Evolutionary conservation across 23 tunicate species (phyloP).

Genomic region (Ascidia mentula): DNA sequence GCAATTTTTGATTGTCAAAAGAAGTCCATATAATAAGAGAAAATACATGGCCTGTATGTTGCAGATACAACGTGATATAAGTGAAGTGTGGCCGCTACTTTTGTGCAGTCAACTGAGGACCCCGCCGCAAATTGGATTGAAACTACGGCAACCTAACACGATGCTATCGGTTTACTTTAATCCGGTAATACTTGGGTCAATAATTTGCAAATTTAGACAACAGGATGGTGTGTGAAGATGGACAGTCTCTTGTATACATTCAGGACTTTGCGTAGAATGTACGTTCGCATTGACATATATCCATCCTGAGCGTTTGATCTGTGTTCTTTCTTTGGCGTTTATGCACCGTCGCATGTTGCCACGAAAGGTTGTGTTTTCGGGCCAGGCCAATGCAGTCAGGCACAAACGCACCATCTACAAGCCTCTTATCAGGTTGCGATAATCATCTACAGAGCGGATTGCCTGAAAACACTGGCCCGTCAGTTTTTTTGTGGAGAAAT

Average conservation of each 20-base stretch:
- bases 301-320: not conserved
- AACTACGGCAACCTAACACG: not conserved
- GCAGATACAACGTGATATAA: no score
- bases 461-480: not conserved
- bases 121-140: no score
- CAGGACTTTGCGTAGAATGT: not conserved
- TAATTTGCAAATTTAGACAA: not conserved
- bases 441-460: slow-evolving; percentile 7
- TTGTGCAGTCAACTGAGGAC: no score
- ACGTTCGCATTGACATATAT: not conserved
- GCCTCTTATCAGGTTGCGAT: slow-evolving; percentile 11
- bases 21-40: no score
- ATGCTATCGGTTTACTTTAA: not conserved
- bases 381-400: not conserved
- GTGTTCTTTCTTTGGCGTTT: not conserved
- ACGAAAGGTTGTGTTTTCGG: slow-evolving; percentile 3
- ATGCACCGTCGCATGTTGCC: not conserved
- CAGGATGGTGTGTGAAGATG: not conserved
- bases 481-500: no score
- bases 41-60: no score
- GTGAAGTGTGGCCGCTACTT: no score
- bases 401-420: not conserved
- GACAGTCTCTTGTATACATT: not conserved
- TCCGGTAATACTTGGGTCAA: slow-evolving; percentile 3
- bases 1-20: no score